Conservation (phyloP, 37 sponge, comb jelly and placozoan genomes). For the Amphimedon queenslandica region DNA sequence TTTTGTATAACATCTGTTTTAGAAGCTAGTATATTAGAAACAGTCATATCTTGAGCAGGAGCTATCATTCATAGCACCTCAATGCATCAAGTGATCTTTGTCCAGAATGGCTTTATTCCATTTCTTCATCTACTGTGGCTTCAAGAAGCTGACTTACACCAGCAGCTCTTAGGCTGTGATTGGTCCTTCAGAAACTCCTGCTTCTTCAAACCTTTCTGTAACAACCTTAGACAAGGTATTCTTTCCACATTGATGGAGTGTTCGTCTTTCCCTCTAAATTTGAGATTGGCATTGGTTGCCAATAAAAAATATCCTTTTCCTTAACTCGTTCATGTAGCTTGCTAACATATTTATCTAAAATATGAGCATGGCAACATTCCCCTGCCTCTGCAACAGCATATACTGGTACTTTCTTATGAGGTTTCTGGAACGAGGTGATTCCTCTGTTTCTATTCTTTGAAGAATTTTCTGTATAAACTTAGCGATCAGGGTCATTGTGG, state of each 20-base stretch:
- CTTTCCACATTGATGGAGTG: conserved; percentile 23
- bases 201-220: conserved; percentile 18
- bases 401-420: conserved; percentile 1
- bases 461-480: conserved; percentile 21
- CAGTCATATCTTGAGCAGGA: conserved; percentile 9
- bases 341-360: conserved; percentile 17
- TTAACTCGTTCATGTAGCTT: conserved; percentile 1
- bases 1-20: too few species aligned
- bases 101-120: conserved; percentile 6
- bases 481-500: conserved; percentile 6
- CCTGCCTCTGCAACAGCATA: conserved; percentile 7
- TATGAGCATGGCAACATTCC: conserved; percentile 13
- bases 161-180: conserved; percentile 1
- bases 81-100: conserved; percentile 6
- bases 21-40: neutral
- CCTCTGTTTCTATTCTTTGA: conserved; percentile 25
- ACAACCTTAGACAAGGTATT: conserved; percentile 19
- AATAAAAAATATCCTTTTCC: conserved; percentile 19
- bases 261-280: neutral
- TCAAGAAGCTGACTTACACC: conserved; percentile 5
- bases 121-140: conserved; percentile 14
- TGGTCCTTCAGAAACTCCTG: conserved; percentile 10
- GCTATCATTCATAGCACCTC: conserved; percentile 8
- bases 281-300: neutral
- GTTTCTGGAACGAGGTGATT: neutral